phyloP scores from a whole-genome alignment of 2,797 vertebrate species.

The Propithecus deckenii region DNA sequence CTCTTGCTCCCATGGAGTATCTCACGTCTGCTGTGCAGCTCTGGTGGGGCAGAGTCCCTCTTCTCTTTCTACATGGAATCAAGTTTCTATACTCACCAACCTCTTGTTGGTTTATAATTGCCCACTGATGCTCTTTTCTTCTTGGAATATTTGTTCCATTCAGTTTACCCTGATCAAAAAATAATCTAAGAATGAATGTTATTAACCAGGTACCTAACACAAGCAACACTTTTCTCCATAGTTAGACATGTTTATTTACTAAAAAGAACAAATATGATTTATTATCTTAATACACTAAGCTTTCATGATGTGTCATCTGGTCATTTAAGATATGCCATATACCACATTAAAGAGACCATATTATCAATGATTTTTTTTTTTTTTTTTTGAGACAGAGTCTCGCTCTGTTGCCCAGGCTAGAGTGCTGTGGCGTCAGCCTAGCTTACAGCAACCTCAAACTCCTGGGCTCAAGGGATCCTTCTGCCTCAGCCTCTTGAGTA shows the following conservation, averaged over 20 bases:
- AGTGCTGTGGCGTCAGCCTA: too few relatives aligned
- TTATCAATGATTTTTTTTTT: slow-evolving; percentile 17
- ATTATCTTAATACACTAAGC: slow-evolving; percentile 65
- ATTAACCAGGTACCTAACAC: slow-evolving; percentile 54
- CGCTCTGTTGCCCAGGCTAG: too few relatives aligned
- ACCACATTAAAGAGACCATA: neutral
- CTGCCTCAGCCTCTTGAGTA: too few relatives aligned
- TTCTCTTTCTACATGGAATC: neutral
- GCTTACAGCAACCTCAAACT: too few relatives aligned
- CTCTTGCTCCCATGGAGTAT: neutral
- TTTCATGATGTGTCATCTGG: slow-evolving; percentile 57
- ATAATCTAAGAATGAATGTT: slow-evolving; percentile 62
- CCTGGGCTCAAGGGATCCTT: too few relatives aligned
- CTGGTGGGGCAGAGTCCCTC: neutral
- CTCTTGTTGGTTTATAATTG: neutral
- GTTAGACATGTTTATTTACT: slow-evolving; percentile 69
- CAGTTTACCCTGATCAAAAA: slow-evolving; percentile 42
- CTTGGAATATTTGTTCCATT: neutral
- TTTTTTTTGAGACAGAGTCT: too few relatives aligned
- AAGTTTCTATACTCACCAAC: neutral
- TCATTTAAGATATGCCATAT: slow-evolving; percentile 17
- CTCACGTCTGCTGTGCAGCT: neutral
- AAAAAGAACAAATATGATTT: slow-evolving; percentile 66
- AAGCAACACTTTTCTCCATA: slow-evolving; percentile 59
- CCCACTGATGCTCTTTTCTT: neutral